Base-by-base conservation (phyloP, 2,797 vertebrate species). In the Sternarchorhynchus goeldii region DNA sequence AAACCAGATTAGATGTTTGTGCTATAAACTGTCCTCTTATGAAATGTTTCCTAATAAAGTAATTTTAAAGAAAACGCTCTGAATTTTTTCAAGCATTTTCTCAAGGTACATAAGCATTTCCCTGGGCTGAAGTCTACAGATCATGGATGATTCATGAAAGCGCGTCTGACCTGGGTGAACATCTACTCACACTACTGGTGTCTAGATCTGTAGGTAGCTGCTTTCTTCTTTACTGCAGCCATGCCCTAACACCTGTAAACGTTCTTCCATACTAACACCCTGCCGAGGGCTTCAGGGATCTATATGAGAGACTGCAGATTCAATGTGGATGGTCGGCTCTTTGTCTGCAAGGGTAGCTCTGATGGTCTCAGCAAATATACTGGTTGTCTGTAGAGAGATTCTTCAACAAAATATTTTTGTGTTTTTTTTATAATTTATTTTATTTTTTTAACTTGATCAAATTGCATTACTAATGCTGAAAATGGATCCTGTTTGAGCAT, bases 41-140 rank as follows among this genome's bases (percentile, higher is more conserved):
- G 57, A 55, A 82, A 85, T 50, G 66, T 77, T 78, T 85, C 71
- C 20, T 82, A 89, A 88, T 88, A 85, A 89, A 90, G 63, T 70
- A 17, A 45, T 73, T 79, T 76, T 76, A 79, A 73, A 68, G 39
- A 25, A 39, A 70, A 6, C 0, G 4, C 65, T 14, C 12, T 66
- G 62, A 41, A 18, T 10, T 58, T 60, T 59, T 18, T 32, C 62
- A 21, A 0, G 21, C 29, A 31, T 16, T 36, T 31, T 36, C 32
- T 14, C 32, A 6, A 16, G 16, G 16, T 36, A 34, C 6, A 36
- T 4, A 64, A 36, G 45, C 45, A 50, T 12, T 14, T 50, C 14
- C 45, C 45, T 50, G 45, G 16, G 45, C 1, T 50, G 45, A 50
- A 12, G 45, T 50, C 5, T n/a, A 4, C 7, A 58, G n/a, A 21